These are phyloP conservation scores for Sylvia atricapilla DNA, from an alignment of 2,113 vertebrate genomes.

Conservation along the genomic window DNA sequence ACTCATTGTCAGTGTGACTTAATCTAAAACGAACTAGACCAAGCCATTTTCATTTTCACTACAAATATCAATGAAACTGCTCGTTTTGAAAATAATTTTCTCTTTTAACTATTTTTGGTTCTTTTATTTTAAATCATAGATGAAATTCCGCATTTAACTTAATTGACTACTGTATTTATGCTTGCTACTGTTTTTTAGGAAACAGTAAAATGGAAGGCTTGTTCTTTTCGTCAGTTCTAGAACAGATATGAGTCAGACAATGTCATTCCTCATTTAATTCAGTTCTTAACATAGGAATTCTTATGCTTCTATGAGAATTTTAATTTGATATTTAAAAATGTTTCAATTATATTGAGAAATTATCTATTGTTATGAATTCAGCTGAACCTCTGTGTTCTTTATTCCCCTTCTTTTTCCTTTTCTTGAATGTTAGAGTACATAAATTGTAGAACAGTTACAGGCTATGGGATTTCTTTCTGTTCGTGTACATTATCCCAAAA, in stretches of 20 bases:
- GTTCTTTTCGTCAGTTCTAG: not conserved
- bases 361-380: not conserved
- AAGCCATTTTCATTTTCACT: not conserved
- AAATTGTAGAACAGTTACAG: slow-evolving; percentile 37
- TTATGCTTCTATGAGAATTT: not conserved
- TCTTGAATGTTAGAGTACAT: slow-evolving; percentile 10
- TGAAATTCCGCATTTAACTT: not conserved
- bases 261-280: not conserved
- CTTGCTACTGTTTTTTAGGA: not conserved
- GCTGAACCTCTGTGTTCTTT: not conserved
- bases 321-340: not conserved
- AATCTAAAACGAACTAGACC: not conserved
- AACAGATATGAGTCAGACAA: not conserved
- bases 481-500: slow-evolving; percentile 68
- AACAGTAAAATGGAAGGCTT: not conserved
- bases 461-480: slow-evolving; percentile 22
- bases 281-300: not conserved
- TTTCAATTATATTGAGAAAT: slow-evolving; percentile 17
- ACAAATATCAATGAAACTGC: not conserved
- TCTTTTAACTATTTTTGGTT: not conserved
- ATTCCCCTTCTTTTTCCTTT: not conserved
- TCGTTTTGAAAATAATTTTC: not conserved
- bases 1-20: not conserved
- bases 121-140: not conserved
- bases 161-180: not conserved